These are phyloP conservation scores for Luperina testacea DNA, from an alignment of 2,888 invertebrate genomes.

Conservation along the genomic window DNA sequence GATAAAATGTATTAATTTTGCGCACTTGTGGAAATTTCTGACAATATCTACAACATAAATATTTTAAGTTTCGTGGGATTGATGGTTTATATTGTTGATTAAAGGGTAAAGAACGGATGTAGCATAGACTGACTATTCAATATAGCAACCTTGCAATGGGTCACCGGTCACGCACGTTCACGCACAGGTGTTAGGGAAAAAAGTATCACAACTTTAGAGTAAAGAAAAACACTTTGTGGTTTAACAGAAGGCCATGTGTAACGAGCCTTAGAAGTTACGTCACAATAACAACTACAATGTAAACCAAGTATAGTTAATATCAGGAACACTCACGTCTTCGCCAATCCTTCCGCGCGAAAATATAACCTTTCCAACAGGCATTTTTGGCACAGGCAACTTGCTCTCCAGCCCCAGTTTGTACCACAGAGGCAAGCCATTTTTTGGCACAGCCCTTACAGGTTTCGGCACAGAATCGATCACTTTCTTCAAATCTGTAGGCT, in stretches of 20 bases:
- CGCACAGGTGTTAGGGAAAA: neutral
- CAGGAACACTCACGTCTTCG: slow-evolving; percentile 82
- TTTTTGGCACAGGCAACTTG: slow-evolving; percentile 89
- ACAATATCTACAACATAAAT: neutral
- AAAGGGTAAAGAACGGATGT: neutral
- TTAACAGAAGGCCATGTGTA: slow-evolving; percentile 14
- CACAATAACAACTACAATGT: slow-evolving; percentile 5
- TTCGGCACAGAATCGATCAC: slow-evolving; percentile 86
- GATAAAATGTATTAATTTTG: neutral
- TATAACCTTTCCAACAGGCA: slow-evolving; percentile 86
- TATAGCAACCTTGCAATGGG: slow-evolving; percentile 13
- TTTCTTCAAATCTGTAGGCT: slow-evolving; percentile 86
- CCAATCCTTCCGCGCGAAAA: slow-evolving; percentile 89
- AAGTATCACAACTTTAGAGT: neutral
- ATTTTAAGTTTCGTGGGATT: neutral
- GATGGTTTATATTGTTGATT: no score
- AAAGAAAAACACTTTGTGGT: slow-evolving; percentile 11
- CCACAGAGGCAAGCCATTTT: slow-evolving; percentile 89
- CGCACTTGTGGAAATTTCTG: neutral
- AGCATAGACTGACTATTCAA: neutral
- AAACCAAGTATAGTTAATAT: slow-evolving; percentile 1
- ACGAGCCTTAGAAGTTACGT: neutral
- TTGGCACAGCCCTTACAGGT: slow-evolving; percentile 85
- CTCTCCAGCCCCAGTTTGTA: slow-evolving; percentile 87
- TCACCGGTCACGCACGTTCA: slow-evolving; percentile 10